Conservation (phyloP, 2,797 vertebrate species). For the Furcifer pardalis region DNA sequence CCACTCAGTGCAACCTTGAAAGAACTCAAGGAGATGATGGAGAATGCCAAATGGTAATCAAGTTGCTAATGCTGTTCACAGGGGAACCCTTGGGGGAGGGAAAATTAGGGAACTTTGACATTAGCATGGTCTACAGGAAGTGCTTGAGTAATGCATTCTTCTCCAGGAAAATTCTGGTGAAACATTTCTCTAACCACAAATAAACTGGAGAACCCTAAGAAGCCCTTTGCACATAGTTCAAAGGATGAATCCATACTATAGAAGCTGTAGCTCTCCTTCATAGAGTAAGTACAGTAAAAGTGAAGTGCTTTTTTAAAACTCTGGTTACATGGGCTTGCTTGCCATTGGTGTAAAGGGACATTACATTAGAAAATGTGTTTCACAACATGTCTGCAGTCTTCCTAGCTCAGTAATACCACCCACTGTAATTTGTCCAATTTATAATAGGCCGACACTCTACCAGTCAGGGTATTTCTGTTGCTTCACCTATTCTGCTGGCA, state of each 20-base stretch:
- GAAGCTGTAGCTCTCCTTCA: not conserved
- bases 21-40: not conserved
- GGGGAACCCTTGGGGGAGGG: too few species aligned
- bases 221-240: not conserved
- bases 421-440: slow-evolving; percentile 4
- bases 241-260: not conserved
- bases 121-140: not conserved
- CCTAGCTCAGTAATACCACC: not conserved
- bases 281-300: too few species aligned
- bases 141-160: not conserved
- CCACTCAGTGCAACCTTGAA: too few species aligned
- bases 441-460: slow-evolving; percentile 24
- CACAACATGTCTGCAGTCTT: not conserved
- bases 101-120: too few species aligned
- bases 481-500: slow-evolving; percentile 19
- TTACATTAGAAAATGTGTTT: not conserved
- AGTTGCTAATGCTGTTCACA: not conserved
- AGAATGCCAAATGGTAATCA: not conserved
- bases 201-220: not conserved
- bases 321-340: slow-evolving; percentile 1
- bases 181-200: not conserved
- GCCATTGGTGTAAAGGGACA: not conserved
- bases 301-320: not conserved
- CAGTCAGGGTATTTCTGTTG: slow-evolving; percentile 44
- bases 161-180: not conserved